Conservation (phyloP, 2,888 invertebrate species). For the Torymus texanus region DNA sequence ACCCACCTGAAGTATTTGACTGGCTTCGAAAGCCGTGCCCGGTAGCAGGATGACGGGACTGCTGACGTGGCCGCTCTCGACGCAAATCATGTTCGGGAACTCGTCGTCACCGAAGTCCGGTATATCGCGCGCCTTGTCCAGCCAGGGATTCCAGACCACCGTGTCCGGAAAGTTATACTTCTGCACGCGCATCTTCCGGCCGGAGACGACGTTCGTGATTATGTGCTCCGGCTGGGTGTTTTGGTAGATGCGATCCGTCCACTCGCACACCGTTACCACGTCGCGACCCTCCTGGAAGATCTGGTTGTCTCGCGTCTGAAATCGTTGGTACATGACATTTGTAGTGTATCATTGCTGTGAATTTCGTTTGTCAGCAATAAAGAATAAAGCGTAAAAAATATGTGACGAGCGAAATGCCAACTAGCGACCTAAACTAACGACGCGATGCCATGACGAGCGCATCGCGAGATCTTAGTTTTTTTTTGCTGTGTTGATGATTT, state of each 20-base stretch:
- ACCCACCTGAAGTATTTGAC: conserved; percentile 89
- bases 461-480: too few relatives aligned
- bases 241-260: conserved; percentile 95
- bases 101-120: conserved; percentile 97
- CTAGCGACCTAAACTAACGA: too few relatives aligned
- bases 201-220: conserved; percentile 93
- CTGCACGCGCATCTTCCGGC: conserved; percentile 92
- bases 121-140: conserved; percentile 93
- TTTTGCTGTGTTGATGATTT: too few relatives aligned
- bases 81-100: conserved; percentile 97
- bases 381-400: too few relatives aligned
- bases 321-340: conserved; percentile 26
- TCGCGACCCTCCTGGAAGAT: conserved; percentile 94
- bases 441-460: too few relatives aligned
- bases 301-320: conserved; percentile 87
- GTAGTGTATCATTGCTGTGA: not conserved
- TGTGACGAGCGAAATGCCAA: too few relatives aligned
- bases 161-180: conserved; percentile 97
- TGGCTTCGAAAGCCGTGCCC: conserved; percentile 93
- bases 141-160: conserved; percentile 98
- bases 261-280: conserved; percentile 91
- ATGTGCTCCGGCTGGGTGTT: conserved; percentile 95
- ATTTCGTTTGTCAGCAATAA: too few relatives aligned
- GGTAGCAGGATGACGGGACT: conserved; percentile 91
- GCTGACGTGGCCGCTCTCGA: conserved; percentile 94